A percentile compares a stretch with the other conserved stretches of the same genome.
Conservation (phyloP, 2,888 invertebrate species). For the Trichopoda pennipes region DNA sequence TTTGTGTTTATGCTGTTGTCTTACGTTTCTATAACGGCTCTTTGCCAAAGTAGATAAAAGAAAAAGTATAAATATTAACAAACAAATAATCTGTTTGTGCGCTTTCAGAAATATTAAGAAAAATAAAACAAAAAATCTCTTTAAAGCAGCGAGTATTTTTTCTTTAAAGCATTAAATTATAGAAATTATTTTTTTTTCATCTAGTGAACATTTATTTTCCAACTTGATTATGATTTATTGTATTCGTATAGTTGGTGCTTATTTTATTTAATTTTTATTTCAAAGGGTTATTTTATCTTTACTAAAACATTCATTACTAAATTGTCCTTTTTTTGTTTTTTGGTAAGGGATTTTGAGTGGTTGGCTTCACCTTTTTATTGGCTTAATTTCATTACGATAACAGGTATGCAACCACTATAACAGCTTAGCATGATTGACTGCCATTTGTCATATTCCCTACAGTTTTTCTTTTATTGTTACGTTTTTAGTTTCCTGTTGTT, state of each 20-base stretch:
- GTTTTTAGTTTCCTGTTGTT: conserved; percentile 51
- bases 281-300: conserved; percentile 66
- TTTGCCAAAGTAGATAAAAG: conserved; percentile 46
- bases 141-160: background rate
- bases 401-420: conserved; percentile 67
- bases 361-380: conserved; percentile 67
- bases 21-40: background rate
- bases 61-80: background rate
- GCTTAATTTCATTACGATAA: conserved; percentile 68
- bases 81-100: background rate
- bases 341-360: conserved; percentile 16
- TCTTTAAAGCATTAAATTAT: background rate
- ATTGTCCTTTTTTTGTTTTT: conserved; percentile 53
- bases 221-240: conserved; percentile 49
- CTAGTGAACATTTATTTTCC: conserved; percentile 11
- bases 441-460: conserved; percentile 77
- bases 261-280: conserved; percentile 9
- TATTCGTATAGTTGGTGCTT: conserved; percentile 8
- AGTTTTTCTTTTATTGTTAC: conserved; percentile 38
- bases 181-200: conserved; percentile 1
- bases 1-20: background rate
- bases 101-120: conserved; percentile 1
- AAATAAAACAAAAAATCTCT: background rate
- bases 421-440: conserved; percentile 80
- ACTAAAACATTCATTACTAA: conserved; percentile 65